A percentile compares a stretch with the other conserved stretches of the same genome.
phyloP scores from a whole-genome alignment of 2,113 vertebrate genomes.

The Sitta europaea region DNA sequence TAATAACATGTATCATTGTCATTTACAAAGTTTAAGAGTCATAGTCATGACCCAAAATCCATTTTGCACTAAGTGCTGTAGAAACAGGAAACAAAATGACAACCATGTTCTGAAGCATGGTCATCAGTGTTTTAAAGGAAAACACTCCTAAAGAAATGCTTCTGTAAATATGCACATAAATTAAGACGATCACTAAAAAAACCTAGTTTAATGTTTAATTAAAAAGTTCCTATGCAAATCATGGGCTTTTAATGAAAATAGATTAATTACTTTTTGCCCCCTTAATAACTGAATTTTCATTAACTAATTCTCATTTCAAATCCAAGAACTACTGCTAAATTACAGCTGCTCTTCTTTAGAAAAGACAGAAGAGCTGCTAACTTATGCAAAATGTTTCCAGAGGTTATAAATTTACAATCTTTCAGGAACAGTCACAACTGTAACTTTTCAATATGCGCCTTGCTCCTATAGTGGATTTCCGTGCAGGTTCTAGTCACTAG shows the following conservation, averaged over 20 bases:
- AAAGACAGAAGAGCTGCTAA: not conserved
- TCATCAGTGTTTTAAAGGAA: not conserved
- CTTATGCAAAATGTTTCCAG: not conserved
- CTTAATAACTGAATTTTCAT: not conserved
- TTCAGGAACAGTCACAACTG: not conserved
- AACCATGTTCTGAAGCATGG: fast-evolving
- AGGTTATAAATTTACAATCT: not conserved
- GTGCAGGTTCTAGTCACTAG: not conserved
- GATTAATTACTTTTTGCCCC: not conserved
- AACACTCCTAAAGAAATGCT: not conserved
- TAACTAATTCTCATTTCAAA: not conserved
- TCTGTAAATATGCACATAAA: not conserved
- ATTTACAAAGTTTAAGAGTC: not conserved
- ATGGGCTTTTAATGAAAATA: not conserved
- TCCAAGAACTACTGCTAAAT: not conserved
- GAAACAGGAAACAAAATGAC: not conserved
- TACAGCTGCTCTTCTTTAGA: not conserved
- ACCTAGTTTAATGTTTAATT: not conserved
- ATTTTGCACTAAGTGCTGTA: not conserved
- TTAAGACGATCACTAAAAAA: not conserved
- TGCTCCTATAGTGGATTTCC: not conserved
- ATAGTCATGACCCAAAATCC: not conserved
- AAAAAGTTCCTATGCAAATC: not conserved
- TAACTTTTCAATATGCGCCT: not conserved
- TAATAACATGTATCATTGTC: not conserved